A percentile compares a stretch with the other conserved stretches of the same genome.
Conservation (phyloP, 2,113 vertebrate species). For the Balaeniceps rex region DNA sequence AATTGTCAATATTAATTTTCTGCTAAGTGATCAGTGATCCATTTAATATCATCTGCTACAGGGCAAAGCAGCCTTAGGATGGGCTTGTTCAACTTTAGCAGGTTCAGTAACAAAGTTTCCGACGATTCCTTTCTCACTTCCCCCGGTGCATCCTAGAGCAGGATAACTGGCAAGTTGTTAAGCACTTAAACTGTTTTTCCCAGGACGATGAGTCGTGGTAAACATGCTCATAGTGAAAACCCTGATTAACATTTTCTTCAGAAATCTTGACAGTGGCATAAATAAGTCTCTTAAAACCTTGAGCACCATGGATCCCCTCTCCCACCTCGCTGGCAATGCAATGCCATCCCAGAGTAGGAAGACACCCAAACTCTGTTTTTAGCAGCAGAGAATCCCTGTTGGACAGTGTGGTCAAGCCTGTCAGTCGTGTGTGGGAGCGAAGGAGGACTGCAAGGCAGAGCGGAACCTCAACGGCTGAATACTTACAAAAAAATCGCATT, state of each 20-base stretch:
- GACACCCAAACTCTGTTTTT: not conserved
- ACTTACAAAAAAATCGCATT: not conserved
- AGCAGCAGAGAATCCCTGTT: not conserved
- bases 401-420: not conserved
- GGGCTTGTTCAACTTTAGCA: not conserved
- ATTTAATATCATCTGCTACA: not conserved
- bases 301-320: not conserved
- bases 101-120: not conserved
- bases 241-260: not conserved
- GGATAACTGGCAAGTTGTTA: not conserved
- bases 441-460: not conserved
- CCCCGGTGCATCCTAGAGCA: not conserved
- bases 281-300: not conserved
- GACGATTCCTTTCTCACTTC: not conserved
- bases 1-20: not conserved
- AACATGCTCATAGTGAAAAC: not conserved
- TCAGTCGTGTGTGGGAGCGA: rapidly evolving
- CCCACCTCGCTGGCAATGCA: not conserved
- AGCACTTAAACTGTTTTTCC: not conserved
- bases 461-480: not conserved
- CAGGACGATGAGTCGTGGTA: not conserved
- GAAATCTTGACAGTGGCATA: not conserved
- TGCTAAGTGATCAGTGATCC: not conserved
- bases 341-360: not conserved
- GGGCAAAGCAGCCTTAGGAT: not conserved